Base-by-base conservation (phyloP, 2,888 invertebrate genomes). In the Pachycephus smyrnensis region DNA sequence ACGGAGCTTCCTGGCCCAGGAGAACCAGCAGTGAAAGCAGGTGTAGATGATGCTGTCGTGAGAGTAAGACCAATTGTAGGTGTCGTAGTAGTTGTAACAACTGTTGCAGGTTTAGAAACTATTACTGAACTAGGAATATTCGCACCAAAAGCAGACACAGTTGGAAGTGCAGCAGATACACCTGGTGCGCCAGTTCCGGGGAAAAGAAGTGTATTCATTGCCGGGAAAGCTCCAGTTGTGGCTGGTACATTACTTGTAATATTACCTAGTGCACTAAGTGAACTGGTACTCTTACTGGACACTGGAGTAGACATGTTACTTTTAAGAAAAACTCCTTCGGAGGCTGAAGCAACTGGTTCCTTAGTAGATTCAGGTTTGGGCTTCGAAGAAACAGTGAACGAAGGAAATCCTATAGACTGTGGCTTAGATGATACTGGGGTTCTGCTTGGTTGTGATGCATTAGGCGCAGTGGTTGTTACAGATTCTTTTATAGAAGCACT, bases 31-130 rank as follows among this genome's bases (percentile, higher is more conserved):
- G 80, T 37, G 55, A 79, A 12, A 30, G 82, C 69, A 6, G 80
- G 71, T 12, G 75, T 69, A 36, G 71, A 71, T 9, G 71, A 33
- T 23, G 71, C 12, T 71, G 71, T 80, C n/a, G 32, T 32, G 1
- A 81, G 73, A 31, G 55, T 76, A 37, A 77, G 76, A 1, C 81
- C 78, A 55, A 80, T 80, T 1, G 69, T 78, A 15, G 80, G 30
- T 11, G 77, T 73, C 32, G 80, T 33, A 12, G 80, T 23, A 73
- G 79, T 80, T 31, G 77, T 36, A 35, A 30, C 36, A 74, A 36
- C 36, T 23, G 74, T 74, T 12, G 37, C 33, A 74, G 74, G 36
- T 74, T 32, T 35, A 33, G 74, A 35, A 30, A 12, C 23, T 32
- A 33, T 35, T 36, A 23, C 33, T 31, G 71, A 74, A 74, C 35